Evolutionary conservation across 2,888 invertebrate genomes (phyloP).

Genomic region (Perizoma affinitatum): DNA sequence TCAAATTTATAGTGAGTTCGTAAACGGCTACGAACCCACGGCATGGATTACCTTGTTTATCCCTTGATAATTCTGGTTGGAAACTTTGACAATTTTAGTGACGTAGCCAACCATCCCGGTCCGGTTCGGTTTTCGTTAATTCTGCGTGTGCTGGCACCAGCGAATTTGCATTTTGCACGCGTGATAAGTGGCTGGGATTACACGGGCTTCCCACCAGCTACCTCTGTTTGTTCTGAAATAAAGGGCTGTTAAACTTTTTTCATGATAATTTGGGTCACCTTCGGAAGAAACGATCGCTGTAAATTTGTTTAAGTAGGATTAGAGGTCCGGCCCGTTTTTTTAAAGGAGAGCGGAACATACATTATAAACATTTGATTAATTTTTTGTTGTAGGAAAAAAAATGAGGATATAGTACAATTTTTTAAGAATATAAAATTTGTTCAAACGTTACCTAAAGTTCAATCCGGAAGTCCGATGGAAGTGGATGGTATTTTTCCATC

Average conservation of each 20-base stretch:
- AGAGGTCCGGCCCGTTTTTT: constrained; percentile 67
- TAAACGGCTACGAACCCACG: constrained; percentile 41
- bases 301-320: constrained; percentile 82
- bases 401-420: background rate
- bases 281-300: constrained; percentile 76
- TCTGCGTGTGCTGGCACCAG: constrained; percentile 69
- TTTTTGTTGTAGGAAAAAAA: constrained; percentile 18
- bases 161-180: constrained; percentile 84
- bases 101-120: constrained; percentile 53
- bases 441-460: constrained; percentile 37
- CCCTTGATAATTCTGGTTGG: constrained; percentile 65
- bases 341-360: constrained; percentile 64
- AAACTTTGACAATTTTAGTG: constrained; percentile 79
- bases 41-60: constrained; percentile 66
- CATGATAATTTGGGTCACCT: constrained; percentile 83
- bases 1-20: constrained; percentile 41
- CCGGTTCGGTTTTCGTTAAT: constrained; percentile 72
- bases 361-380: constrained; percentile 51
- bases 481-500: constrained; percentile 68
- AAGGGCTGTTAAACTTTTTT: constrained; percentile 83
- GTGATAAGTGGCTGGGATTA: constrained; percentile 83
- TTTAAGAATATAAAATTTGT: constrained; percentile 12
- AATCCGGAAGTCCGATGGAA: constrained; percentile 31
- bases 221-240: constrained; percentile 82
- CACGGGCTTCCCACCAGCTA: constrained; percentile 79